These are phyloP conservation scores for Monopterus albus DNA, from an alignment of 2,113 vertebrate species.

Conservation along the genomic window DNA sequence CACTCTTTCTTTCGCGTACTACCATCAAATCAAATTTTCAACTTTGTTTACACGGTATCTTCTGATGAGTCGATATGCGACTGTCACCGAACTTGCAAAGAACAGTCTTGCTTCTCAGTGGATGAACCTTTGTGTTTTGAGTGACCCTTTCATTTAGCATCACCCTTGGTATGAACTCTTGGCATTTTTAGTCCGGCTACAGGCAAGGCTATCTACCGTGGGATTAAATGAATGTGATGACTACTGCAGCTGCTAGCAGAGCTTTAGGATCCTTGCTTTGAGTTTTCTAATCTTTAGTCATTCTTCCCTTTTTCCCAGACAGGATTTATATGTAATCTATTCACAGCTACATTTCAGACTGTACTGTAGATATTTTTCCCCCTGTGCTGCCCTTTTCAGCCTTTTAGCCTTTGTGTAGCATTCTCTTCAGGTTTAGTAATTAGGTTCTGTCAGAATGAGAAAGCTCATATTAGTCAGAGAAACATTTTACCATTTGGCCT, in stretches of 20 bases:
- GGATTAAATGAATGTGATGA: not conserved
- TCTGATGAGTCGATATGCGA: no score
- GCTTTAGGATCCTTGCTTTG: slow-evolving; percentile 19
- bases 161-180: not conserved
- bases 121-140: not conserved
- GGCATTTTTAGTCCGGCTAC: not conserved
- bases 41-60: no score
- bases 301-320: slow-evolving; percentile 1
- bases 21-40: not conserved
- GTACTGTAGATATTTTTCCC: not conserved
- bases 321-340: slow-evolving; percentile 9
- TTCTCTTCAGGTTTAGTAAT: slow-evolving; percentile 47
- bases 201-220: not conserved
- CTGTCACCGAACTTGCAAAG: not conserved
- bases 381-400: slow-evolving; percentile 30
- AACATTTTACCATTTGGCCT: slow-evolving; percentile 16
- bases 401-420: slow-evolving; percentile 22
- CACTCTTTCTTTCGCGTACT: no score
- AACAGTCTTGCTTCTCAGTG: not conserved
- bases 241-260: not conserved
- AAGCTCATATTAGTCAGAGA: slow-evolving; percentile 31
- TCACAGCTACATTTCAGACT: slow-evolving; percentile 27
- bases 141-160: not conserved
- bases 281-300: slow-evolving; percentile 15
- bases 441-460: slow-evolving; percentile 38